Percentiles rank a stretch among this genome's conserved stretches.
phyloP scores from a whole-genome alignment of 2,113 vertebrate species.

The Acrocephalus kingi region DNA sequence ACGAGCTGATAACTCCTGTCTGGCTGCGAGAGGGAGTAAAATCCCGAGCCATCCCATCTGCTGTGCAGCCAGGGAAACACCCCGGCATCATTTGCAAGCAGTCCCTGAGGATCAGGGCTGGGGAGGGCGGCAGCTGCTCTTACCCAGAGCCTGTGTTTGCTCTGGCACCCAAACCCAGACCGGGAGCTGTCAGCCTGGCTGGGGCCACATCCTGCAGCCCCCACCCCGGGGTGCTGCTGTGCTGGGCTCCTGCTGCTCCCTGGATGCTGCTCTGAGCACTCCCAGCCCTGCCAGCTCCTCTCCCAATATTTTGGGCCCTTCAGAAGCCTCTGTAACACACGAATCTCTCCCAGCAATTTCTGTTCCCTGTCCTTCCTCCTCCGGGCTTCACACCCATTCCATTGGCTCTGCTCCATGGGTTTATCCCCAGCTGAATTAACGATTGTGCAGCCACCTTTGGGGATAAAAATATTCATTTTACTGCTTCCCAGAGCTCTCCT shows the following conservation, averaged over 20 bases:
- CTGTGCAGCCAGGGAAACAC: neutral
- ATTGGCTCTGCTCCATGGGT: neutral
- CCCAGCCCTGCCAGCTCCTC: neutral
- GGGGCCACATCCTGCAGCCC: neutral
- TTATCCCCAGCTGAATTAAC: neutral
- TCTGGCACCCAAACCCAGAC: neutral
- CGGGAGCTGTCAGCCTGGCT: neutral
- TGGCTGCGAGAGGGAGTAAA: neutral
- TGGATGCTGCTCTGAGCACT: neutral
- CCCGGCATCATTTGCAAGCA: neutral
- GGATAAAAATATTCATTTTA: neutral
- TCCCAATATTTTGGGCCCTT: neutral
- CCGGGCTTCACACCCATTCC: neutral
- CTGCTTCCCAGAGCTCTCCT: neutral
- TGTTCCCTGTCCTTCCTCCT: neutral
- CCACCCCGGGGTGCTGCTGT: neutral
- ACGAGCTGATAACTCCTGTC: neutral
- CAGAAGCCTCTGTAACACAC: neutral
- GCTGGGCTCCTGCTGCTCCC: neutral
- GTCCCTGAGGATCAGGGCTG: fast-evolving
- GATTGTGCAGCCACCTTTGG: neutral
- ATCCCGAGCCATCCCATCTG: neutral
- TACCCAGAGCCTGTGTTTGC: neutral
- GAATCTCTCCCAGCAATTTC: neutral
- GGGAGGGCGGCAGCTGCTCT: neutral